A percentile compares a stretch with the other conserved stretches of the same genome.
Conservation (phyloP, 1,140 invertebrate species). For the Polypedilum vanderplanki region DNA sequence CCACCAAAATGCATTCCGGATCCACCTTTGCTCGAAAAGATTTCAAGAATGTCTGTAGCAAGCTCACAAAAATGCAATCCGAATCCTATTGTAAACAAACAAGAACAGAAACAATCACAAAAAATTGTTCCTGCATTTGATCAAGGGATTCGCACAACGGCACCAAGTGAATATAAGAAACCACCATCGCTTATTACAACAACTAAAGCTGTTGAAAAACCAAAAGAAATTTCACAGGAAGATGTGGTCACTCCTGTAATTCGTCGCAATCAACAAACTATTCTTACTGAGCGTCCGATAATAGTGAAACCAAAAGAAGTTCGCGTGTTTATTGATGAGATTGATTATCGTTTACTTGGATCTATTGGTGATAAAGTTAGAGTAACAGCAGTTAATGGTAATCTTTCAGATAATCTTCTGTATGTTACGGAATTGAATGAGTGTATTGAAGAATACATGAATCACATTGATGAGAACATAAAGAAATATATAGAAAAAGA, state of each 20-base stretch:
- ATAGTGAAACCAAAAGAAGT: neutral
- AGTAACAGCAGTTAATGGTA: neutral
- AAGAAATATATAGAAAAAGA: neutral
- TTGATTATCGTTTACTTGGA: neutral
- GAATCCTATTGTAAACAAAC: too few relatives aligned
- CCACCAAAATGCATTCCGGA: neutral
- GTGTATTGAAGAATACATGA: neutral
- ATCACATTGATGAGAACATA: neutral
- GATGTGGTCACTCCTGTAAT: neutral
- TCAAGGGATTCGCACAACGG: neutral
- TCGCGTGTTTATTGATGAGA: neutral
- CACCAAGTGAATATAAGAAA: neutral
- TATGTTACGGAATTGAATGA: neutral
- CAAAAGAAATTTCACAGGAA: neutral
- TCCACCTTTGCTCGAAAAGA: neutral
- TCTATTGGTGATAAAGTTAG: neutral
- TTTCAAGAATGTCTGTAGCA: neutral
- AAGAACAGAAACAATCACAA: too few relatives aligned
- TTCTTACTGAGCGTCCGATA: neutral
- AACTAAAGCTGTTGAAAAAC: neutral
- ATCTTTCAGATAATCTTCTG: neutral
- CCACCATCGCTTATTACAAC: neutral
- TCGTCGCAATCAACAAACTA: neutral
- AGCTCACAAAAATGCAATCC: neutral
- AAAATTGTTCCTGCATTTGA: neutral